These are phyloP conservation scores for Denticeps clupeoides DNA, from an alignment of 2,797 vertebrate species.

Conservation along the genomic window DNA sequence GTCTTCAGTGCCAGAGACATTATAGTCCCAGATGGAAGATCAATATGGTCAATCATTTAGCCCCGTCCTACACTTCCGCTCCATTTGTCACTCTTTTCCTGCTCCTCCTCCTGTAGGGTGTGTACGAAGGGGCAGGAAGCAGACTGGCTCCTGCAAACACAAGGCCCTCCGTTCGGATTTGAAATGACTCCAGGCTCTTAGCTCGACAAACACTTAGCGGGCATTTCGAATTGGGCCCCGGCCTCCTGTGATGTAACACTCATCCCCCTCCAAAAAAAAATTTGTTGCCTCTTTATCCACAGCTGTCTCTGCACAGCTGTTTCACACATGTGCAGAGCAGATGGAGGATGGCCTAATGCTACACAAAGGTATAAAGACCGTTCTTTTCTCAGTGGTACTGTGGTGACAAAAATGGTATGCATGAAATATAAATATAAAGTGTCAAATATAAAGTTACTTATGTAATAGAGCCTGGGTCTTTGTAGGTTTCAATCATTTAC, in stretches of 20 bases:
- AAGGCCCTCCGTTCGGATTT: too few species aligned
- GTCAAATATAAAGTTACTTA: too few species aligned
- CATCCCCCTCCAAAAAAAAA: background rate
- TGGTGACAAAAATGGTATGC: too few species aligned
- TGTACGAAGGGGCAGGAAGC: too few species aligned
- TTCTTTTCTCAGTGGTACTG: too few species aligned
- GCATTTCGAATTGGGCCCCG: background rate
- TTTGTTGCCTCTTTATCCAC: conserved; percentile 9
- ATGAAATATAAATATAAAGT: too few species aligned
- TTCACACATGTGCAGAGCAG: conserved; percentile 2
- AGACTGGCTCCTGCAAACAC: too few species aligned
- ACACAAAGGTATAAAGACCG: background rate
- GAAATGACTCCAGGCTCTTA: conserved; percentile 2
- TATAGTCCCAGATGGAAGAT: background rate
- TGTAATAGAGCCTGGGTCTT: too few species aligned
- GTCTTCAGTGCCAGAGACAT: background rate
- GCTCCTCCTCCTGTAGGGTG: background rate
- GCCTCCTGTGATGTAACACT: background rate
- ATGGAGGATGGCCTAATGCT: background rate
- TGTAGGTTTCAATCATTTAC: too few species aligned
- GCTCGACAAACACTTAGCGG: conserved; percentile 8
- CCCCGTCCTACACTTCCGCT: background rate
- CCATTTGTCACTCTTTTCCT: background rate
- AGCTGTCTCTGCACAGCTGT: conserved; percentile 10
- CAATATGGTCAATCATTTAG: background rate